phyloP scores from a whole-genome alignment of 1,140 invertebrate genomes.

The Calliopsis andreniformis region DNA sequence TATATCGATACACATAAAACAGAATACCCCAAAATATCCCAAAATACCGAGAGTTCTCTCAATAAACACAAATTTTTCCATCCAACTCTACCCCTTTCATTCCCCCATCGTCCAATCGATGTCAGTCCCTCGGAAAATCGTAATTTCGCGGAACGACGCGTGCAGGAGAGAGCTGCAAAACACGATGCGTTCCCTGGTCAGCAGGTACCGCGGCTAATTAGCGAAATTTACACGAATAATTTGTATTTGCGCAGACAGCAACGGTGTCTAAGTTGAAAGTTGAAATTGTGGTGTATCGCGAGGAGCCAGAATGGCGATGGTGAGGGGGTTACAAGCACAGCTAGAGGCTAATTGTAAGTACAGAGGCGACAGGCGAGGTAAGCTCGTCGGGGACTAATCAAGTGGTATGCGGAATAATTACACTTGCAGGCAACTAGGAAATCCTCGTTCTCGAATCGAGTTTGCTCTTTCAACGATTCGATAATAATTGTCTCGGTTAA shows the following conservation, averaged over 20 bases:
- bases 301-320: not conserved
- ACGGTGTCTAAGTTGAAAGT: slow-evolving; percentile 12
- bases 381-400: slow-evolving; percentile 48
- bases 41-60: too few species aligned
- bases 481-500: slow-evolving; percentile 45
- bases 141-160: not conserved
- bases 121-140: not conserved
- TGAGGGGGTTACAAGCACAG: too few species aligned
- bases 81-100: not conserved
- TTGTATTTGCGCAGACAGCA: slow-evolving; percentile 5
- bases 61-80: too few species aligned
- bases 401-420: slow-evolving; percentile 60
- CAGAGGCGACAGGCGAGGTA: not conserved
- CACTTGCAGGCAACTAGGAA: slow-evolving; percentile 32
- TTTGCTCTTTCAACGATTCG: slow-evolving; percentile 36
- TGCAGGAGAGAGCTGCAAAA: not conserved
- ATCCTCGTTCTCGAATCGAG: slow-evolving; percentile 27
- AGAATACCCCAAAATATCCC: too few species aligned
- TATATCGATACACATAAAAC: too few species aligned
- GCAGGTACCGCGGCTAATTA: slow-evolving; percentile 22
- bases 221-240: slow-evolving; percentile 35
- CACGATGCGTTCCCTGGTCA: not conserved
- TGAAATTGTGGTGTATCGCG: slow-evolving; percentile 3
- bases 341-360: not conserved
- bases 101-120: slow-evolving; percentile 5